These are phyloP conservation scores for Alectura lathami DNA, from an alignment of 2,113 vertebrate genomes.

Conservation along the genomic window DNA sequence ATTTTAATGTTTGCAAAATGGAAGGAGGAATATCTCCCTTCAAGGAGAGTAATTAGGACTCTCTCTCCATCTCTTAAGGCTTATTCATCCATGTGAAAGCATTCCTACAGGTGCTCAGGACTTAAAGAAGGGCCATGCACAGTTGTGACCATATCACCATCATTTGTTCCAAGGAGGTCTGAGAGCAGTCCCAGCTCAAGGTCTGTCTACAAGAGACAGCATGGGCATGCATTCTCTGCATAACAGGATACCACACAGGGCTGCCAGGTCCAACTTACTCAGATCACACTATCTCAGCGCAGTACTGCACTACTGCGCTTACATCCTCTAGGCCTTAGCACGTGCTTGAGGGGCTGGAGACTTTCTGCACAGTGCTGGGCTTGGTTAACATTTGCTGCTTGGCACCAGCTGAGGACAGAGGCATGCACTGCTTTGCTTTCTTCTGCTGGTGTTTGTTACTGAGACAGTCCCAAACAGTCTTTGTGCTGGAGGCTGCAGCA, in stretches of 20 bases:
- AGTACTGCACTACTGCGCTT: background rate
- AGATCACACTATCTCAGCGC: background rate
- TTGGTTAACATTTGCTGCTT: background rate
- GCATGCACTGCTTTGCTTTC: background rate
- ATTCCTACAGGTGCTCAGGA: background rate
- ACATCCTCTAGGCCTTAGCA: background rate
- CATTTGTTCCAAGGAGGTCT: background rate
- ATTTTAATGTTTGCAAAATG: background rate
- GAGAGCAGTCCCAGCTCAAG: background rate
- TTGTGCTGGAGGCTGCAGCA: background rate
- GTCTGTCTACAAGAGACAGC: background rate
- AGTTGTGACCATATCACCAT: background rate
- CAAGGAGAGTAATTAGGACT: background rate
- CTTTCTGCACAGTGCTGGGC: background rate
- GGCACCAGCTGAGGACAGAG: background rate
- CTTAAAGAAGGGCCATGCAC: background rate
- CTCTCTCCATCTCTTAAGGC: background rate
- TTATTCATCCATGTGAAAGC: background rate
- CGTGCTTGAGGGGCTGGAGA: accelerated
- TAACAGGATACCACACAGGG: background rate
- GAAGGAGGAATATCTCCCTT: background rate
- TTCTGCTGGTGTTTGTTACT: background rate
- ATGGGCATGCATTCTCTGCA: background rate
- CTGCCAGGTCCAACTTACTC: background rate
- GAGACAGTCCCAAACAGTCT: background rate